A percentile compares a stretch with the other conserved stretches of the same genome.
These are phyloP conservation scores for Anagyrus pseudococci DNA, from an alignment of 2,888 invertebrate species.

Conservation along the genomic window DNA sequence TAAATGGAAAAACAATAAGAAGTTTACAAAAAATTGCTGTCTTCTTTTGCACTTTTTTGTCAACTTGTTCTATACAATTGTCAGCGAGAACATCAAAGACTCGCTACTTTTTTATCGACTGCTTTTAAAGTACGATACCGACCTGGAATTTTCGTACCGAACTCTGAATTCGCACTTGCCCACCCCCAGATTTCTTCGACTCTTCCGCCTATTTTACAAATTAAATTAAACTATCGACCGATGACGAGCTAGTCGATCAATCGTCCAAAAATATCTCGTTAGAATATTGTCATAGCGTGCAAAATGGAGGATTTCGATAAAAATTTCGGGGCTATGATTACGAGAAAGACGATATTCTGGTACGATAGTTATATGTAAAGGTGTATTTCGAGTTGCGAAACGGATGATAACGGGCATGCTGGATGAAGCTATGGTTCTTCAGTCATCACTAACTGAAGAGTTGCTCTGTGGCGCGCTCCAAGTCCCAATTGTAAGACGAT, in stretches of 20 bases:
- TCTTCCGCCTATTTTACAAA: constrained; percentile 50
- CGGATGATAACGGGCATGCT: constrained; percentile 45
- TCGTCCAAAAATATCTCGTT: constrained; percentile 40
- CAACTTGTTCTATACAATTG: constrained; percentile 35
- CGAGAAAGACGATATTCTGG: no score
- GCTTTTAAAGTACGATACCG: constrained; percentile 36
- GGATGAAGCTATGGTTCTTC: constrained; percentile 42
- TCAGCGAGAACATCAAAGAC: constrained; percentile 23
- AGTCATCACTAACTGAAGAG: constrained; percentile 76
- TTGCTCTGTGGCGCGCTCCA: constrained; percentile 90
- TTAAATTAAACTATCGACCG: constrained; percentile 49
- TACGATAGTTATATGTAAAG: no score
- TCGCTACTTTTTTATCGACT: constrained; percentile 27
- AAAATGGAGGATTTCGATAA: constrained; percentile 42
- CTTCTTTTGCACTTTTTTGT: constrained; percentile 22
- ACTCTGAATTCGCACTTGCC: constrained; percentile 20
- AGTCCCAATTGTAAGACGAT: constrained; percentile 91
- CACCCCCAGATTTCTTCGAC: constrained; percentile 10
- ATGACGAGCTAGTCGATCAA: not conserved
- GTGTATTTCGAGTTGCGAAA: constrained; percentile 40
- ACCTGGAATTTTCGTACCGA: constrained; percentile 31
- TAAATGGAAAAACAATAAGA: constrained; percentile 34
- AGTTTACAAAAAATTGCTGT: constrained; percentile 27
- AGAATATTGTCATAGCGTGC: constrained; percentile 47
- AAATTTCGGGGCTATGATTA: constrained; percentile 45